A percentile compares a stretch with the other conserved stretches of the same genome.
These are phyloP conservation scores for Lucilia sericata DNA, from an alignment of 1,140 invertebrate species.

Conservation along the genomic window DNA sequence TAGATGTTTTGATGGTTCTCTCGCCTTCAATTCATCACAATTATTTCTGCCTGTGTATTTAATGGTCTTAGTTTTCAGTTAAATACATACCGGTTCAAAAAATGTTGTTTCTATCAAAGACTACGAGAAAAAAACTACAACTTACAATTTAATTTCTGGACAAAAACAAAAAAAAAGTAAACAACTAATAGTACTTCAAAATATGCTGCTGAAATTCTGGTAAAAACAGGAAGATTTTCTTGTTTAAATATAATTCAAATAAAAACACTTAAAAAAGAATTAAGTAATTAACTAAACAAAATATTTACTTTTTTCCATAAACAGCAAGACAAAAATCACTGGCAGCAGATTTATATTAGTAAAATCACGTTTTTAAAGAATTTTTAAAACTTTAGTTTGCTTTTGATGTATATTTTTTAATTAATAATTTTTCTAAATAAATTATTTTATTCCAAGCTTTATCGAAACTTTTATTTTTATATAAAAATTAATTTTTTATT, in stretches of 20 bases:
- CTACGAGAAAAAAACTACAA: background rate
- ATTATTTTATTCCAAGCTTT: background rate
- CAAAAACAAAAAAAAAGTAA: background rate
- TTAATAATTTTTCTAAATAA: background rate
- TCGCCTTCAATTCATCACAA: too few relatives aligned
- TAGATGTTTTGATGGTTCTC: too few relatives aligned
- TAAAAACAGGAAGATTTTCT: background rate
- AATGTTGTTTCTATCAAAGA: constrained; percentile 14
- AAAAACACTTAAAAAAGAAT: background rate
- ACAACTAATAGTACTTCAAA: background rate
- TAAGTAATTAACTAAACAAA: background rate
- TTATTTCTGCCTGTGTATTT: background rate
- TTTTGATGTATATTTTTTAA: background rate
- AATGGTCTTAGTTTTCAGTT: background rate
- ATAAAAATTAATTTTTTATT: background rate
- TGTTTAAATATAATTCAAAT: background rate
- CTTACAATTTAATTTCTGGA: background rate
- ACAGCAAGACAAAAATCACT: background rate
- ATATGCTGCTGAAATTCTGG: background rate
- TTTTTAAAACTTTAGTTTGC: too few relatives aligned
- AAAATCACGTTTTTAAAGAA: too few relatives aligned
- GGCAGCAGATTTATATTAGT: too few relatives aligned
- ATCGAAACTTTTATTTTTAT: background rate
- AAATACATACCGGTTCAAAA: constrained; percentile 4
- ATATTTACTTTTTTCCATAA: background rate